Evolutionary conservation across 2,113 vertebrate genomes (phyloP), one percentile per base, ranked within the genome.

Genomic region (Muntiacus muntjak): DNA sequence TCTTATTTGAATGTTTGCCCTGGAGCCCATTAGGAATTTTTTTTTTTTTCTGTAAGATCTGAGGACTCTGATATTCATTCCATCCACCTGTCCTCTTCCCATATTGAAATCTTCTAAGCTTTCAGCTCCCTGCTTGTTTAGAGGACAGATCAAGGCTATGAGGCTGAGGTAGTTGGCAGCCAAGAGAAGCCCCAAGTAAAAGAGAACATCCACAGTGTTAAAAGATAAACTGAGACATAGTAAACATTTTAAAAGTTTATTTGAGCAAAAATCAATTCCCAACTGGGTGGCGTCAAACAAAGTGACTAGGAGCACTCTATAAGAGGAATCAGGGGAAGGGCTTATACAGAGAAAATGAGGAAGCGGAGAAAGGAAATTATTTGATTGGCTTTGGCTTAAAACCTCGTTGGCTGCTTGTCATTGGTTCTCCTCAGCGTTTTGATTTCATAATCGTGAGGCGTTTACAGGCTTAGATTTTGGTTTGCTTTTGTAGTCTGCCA

Each of bases 1-100:
- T 95, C 91, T 97, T 93, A 50, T 19, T 89, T 84, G 88, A 90
- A 96, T 83, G 6, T 85, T 93, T 91, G 67, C 84, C 30, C 71
- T 92, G 83, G 81, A 87, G 88, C 87, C 67, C 67, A 57, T 60
- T 91, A 54, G 78, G 33, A 82, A 26, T 74, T 55, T 71, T 23
- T 64, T 62, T 58, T 57, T 30, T 87, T 19, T 89, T 40, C 71
- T 36, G 2, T 10, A 91, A 93, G 54, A 67, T 88, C 88, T 82
- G 82, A 92, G 84, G 64, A 52, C 26, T 87, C 87, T 26, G 55
- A 67, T 23, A 45, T 58, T 62, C 7, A 30, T 25, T 64, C 16
- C n/a, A n/a, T n/a, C n/a, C n/a, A n/a, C n/a, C 55, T 15, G 6
- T 67, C 2, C 21, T 86, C 71, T 52, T 10, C 23, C 13, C 5